Percentiles rank a stretch among this genome's conserved stretches.
Conservation (phyloP, 2,888 invertebrate species). For the Trachelus tabidus region DNA sequence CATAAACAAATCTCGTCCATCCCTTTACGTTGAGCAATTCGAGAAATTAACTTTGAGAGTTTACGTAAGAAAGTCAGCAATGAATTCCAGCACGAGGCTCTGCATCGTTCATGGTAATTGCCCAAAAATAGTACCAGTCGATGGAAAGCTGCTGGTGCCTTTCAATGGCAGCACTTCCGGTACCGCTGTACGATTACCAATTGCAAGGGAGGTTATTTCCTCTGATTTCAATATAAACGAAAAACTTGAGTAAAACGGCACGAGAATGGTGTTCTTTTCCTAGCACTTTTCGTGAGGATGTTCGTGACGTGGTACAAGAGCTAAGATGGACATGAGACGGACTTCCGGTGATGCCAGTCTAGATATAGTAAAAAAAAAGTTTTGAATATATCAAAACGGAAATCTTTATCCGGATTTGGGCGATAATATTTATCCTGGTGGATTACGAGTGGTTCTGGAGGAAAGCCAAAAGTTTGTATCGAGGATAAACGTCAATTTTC, state of each 20-base stretch:
- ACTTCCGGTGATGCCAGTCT: not conserved
- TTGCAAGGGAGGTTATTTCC: not conserved
- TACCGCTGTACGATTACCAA: not conserved
- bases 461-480: conserved; percentile 1
- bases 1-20: conserved; percentile 5
- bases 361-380: not conserved
- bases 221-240: conserved; percentile 1
- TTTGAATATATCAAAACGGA: not conserved
- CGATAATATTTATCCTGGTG: conserved; percentile 45
- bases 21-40: not conserved
- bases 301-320: not conserved
- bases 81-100: not conserved
- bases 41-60: not conserved
- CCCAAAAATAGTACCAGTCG: conserved; percentile 6
- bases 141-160: not conserved
- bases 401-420: conserved; percentile 22
- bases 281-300: not conserved
- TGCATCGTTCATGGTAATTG: not conserved
- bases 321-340: not conserved
- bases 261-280: not conserved
- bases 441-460: conserved; percentile 43
- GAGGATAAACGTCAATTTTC: not conserved
- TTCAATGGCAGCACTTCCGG: conserved; percentile 7
- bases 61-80: not conserved
- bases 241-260: not conserved